These are phyloP conservation scores for Leucoma salicis DNA, from an alignment of 2,888 invertebrate species.

Conservation along the genomic window DNA sequence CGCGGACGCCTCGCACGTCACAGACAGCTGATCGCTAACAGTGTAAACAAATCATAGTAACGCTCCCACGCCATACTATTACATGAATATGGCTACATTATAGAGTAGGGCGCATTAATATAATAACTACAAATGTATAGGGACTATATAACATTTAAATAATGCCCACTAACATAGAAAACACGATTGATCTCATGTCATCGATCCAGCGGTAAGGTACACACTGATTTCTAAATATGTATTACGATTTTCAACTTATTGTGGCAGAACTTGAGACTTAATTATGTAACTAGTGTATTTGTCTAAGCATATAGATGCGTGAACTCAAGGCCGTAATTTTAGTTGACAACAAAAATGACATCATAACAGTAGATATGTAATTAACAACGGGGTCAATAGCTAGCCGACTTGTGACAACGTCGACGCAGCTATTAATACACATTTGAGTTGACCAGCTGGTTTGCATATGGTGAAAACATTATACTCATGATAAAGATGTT, in stretches of 20 bases:
- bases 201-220: neutral
- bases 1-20: slow-evolving; percentile 50
- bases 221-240: too few relatives aligned
- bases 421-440: slow-evolving; percentile 30
- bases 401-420: slow-evolving; percentile 19
- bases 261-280: too few relatives aligned
- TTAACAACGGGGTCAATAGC: slow-evolving; percentile 57
- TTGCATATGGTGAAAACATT: slow-evolving; percentile 46
- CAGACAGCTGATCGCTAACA: slow-evolving; percentile 68
- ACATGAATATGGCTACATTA: slow-evolving; percentile 28
- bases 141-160: slow-evolving; percentile 18
- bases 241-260: too few relatives aligned
- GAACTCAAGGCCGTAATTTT: slow-evolving; percentile 46
- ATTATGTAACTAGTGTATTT: slow-evolving; percentile 1
- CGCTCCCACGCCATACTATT: slow-evolving; percentile 59
- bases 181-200: slow-evolving; percentile 3
- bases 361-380: slow-evolving; percentile 45
- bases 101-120: slow-evolving; percentile 35
- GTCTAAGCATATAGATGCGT: slow-evolving; percentile 16
- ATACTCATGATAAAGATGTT: slow-evolving; percentile 38
- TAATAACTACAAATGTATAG: slow-evolving; percentile 28
- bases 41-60: slow-evolving; percentile 78
- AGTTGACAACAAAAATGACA: slow-evolving; percentile 47
- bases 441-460: slow-evolving; percentile 56
- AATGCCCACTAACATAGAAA: slow-evolving; percentile 11